Evolutionary conservation across 1,140 invertebrate genomes (phyloP).

Genomic region (Drosophila hydei): DNA sequence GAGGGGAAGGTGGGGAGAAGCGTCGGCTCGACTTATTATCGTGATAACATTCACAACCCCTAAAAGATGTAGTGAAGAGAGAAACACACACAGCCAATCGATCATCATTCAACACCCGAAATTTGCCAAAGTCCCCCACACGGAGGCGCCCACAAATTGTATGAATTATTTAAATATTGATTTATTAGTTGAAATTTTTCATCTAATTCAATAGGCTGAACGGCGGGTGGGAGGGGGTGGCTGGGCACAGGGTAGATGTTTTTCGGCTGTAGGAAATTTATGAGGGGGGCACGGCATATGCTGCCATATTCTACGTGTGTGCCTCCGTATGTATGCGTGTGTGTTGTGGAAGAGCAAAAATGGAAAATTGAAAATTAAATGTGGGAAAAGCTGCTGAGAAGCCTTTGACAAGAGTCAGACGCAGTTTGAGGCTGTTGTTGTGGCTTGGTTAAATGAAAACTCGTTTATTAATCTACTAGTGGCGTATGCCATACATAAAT

Average conservation of each 20-base stretch:
- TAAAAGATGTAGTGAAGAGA: neutral
- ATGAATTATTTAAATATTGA: slow-evolving; percentile 80
- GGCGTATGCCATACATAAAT: neutral
- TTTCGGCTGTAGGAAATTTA: slow-evolving; percentile 51
- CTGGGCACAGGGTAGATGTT: neutral
- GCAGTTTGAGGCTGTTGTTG: slow-evolving; percentile 23
- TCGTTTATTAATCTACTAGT: slow-evolving; percentile 40
- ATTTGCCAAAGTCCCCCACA: neutral
- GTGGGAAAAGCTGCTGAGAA: slow-evolving; percentile 26
- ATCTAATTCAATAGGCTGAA: slow-evolving; percentile 62
- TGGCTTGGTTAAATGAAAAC: slow-evolving; percentile 50
- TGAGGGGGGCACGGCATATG: slow-evolving; percentile 26
- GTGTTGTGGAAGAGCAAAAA: slow-evolving; percentile 44
- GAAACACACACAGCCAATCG: slow-evolving; percentile 22
- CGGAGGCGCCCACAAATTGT: slow-evolving; percentile 47
- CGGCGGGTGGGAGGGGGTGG: no score
- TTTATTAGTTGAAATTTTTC: slow-evolving; percentile 74
- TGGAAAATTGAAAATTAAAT: slow-evolving; percentile 65
- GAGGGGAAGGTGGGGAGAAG: neutral
- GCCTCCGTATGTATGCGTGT: neutral
- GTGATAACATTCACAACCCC: slow-evolving; percentile 28
- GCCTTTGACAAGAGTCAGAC: slow-evolving; percentile 28
- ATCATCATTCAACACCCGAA: slow-evolving; percentile 31
- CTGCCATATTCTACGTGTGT: slow-evolving; percentile 1
- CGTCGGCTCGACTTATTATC: slow-evolving; percentile 19